Evolutionary conservation across 2,797 vertebrate species (phyloP), one percentile per base, ranked within the genome.

Genomic region (Chrysocyon brachyurus): DNA sequence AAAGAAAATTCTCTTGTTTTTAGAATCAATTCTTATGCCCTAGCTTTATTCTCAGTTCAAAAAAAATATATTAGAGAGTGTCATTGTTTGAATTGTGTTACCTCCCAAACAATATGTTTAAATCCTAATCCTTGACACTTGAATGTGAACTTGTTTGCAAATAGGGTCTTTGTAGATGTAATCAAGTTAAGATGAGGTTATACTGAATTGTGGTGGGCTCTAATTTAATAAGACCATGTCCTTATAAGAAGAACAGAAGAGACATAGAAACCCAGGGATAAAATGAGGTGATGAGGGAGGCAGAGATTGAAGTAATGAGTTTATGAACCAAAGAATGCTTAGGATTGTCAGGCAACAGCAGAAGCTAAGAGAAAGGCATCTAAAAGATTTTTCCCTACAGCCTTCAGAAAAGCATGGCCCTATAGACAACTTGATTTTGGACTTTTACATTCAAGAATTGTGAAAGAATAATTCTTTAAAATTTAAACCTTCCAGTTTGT

Each of bases 21-120:
- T n/a, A 79, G 73, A 93, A 88, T 81, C 11, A 24, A 26, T 73
- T 75, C 68, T 88, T 91, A n/a, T 82, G 90, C 24, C 12, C 12
- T 85, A 96, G 92, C 36, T 83, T 90, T 77, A 28, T 73, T 85
- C 72, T 91, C 28, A 93, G 68, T 77, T 63, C 79, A 81, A n/a
- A 93, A 52, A 36, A 57, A 33, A 66, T 8, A 68, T 28, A 78
- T n/a, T 33, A 68, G 49, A 68, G 31, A 85, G 52, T 52, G n/a
- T 61, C 78, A 90, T 54, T 19, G 19, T 15, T 83, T 94, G 61
- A 90, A 72, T 83, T 83, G 57, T 49, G 28, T 59, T 66, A 56
- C 6, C n/a, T 3, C 16, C 28, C 77, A 85, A 85, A 94, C 40
- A 24, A 70, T 24, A 68, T 3, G 12, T 68, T 87, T 31, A 96